Conservation (phyloP, 2,113 vertebrate species). For the Bos javanicus region DNA sequence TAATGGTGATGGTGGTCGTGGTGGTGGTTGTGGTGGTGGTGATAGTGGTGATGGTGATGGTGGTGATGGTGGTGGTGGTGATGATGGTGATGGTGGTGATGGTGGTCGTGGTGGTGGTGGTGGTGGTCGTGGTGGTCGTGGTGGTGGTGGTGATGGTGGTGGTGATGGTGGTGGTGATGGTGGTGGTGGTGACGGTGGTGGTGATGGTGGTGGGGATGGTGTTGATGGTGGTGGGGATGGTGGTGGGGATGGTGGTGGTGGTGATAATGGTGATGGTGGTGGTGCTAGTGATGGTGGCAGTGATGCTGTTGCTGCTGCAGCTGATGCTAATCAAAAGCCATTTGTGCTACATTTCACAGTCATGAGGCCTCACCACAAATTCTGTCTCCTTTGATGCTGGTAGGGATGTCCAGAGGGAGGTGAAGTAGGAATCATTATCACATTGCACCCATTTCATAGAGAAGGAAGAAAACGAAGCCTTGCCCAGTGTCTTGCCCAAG, state of each 20-base stretch:
- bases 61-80: rapidly evolving
- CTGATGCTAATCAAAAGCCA: not conserved
- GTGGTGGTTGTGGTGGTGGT: rapidly evolving
- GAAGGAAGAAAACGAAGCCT: not conserved
- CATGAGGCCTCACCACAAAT: not conserved
- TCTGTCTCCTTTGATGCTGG: not conserved
- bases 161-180: rapidly evolving
- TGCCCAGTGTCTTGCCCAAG: not conserved
- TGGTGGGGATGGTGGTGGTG: rapidly evolving
- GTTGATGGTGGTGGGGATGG: rapidly evolving
- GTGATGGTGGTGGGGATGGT: rapidly evolving
- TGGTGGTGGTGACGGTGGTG: rapidly evolving
- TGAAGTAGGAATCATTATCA: not conserved
- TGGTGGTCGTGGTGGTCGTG: rapidly evolving
- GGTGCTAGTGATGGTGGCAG: not conserved
- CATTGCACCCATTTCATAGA: not conserved
- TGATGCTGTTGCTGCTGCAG: not conserved
- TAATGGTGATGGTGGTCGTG: rapidly evolving
- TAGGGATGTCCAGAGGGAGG: not conserved
- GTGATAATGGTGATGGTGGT: rapidly evolving
- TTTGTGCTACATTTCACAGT: not conserved
- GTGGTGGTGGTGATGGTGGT: rapidly evolving
- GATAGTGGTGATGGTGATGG: rapidly evolving
- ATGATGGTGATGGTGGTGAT: rapidly evolving
- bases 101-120: rapidly evolving